Base-by-base conservation (phyloP, 2,888 invertebrate species). In the Lasiommata megera region DNA sequence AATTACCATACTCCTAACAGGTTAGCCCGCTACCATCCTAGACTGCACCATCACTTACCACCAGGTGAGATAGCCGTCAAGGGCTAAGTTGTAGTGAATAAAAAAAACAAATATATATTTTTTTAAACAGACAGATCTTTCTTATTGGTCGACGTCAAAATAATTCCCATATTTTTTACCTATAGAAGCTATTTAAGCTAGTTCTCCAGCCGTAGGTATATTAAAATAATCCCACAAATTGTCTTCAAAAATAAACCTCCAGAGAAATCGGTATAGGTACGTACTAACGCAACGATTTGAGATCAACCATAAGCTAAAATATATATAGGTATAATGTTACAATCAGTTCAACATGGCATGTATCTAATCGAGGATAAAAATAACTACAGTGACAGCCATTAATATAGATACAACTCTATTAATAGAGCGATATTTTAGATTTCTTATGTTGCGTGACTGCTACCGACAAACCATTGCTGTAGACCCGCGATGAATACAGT, bases 371-470 rank as follows among this genome's bases (percentile, higher is more conserved):
- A 37, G 29, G 34, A 37, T 44, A 28, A 44, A 54, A 23, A 44
- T 44, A 44, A 28, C 18, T 23, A 38, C 14, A 31, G 31, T 48
- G 16, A 46, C 31, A 48, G 18, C 5, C 46, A 29, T 29, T 29
- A 17, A 51, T 31, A 56, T 43, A 56, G 50, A 52, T 46, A 44
- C 37, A 52, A 41, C 51, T 52, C 51, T 56, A 47, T 59, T 46
- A 56, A 52, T 59, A 59, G 47, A 47, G 31, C 18, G 37, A 56
- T 55, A 41, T 12, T 55, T 59, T 18, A 59, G 56, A 46, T 59
- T 31, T 55, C 46, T 59, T 52, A 12, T 34, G 43, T 61, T 55
- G 54, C 57, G 62, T 62, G 62, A 54, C 51, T 43, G 46, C 48
- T 57, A 47, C 40, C 52, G 52, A 41, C 52, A 52, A 36, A 50